phyloP scores from a whole-genome alignment of 2,888 invertebrate species.

The Spilosoma lubricipeda region DNA sequence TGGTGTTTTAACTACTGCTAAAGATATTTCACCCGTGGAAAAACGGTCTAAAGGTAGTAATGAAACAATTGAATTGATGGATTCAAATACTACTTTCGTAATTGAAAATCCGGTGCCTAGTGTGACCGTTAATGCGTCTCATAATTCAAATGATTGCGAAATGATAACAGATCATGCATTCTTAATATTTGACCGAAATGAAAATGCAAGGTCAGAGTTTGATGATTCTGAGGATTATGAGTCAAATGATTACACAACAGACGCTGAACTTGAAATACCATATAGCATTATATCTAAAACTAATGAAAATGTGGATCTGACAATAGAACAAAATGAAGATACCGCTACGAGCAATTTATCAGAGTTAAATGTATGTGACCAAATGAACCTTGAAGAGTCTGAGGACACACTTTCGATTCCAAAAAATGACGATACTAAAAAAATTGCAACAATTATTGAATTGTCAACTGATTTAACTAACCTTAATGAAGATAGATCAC shows the following conservation, averaged over 20 bases:
- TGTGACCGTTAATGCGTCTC: background rate
- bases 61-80: background rate
- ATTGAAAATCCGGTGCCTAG: background rate
- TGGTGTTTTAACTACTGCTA: background rate
- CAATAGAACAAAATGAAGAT: background rate
- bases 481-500: background rate
- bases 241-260: background rate
- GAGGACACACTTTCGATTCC: background rate
- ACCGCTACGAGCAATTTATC: background rate
- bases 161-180: background rate
- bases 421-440: background rate
- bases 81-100: background rate
- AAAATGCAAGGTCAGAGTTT: background rate
- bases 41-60: background rate
- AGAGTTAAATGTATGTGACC: background rate
- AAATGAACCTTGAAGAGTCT: background rate
- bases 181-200: background rate
- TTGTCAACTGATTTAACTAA: background rate
- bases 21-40: background rate
- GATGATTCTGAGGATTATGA: background rate
- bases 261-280: background rate
- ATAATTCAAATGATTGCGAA: background rate
- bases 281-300: background rate
- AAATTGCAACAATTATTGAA: background rate
- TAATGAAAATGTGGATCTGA: background rate